Evolutionary conservation across 2,113 vertebrate genomes (phyloP).

Genomic region (Periophthalmus modestus): DNA sequence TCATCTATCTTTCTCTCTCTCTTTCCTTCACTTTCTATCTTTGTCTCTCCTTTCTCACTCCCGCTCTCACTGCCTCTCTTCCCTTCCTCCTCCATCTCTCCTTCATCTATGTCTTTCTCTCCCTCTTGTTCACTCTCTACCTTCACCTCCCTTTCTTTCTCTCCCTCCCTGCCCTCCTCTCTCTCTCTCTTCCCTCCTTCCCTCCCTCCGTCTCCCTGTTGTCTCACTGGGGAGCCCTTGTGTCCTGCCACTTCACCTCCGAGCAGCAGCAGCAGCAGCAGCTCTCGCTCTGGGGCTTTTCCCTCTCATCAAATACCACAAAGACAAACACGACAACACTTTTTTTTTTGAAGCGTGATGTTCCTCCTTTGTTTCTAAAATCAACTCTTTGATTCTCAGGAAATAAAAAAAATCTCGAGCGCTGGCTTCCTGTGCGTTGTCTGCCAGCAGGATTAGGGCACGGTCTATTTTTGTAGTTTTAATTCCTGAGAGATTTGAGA

Average conservation of each 20-base stretch:
- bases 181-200: background rate
- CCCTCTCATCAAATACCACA: background rate
- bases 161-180: background rate
- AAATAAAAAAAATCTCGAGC: background rate
- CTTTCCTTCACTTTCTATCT: too few relatives aligned
- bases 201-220: slow-evolving; percentile 10
- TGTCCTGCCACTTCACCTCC: slow-evolving; percentile 52
- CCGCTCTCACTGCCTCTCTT: too few relatives aligned
- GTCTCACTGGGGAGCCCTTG: slow-evolving; percentile 60
- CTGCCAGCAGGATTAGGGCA: background rate
- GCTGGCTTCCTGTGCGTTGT: background rate
- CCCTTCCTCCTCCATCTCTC: too few relatives aligned
- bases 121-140: too few relatives aligned
- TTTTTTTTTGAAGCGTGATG: slow-evolving; percentile 8
- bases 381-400: background rate
- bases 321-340: background rate
- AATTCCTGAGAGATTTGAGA: background rate
- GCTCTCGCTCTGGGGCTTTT: slow-evolving; percentile 21
- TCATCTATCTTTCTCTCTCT: too few relatives aligned
- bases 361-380: background rate
- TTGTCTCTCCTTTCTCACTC: too few relatives aligned
- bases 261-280: too few relatives aligned
- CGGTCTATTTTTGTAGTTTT: background rate
- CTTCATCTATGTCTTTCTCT: too few relatives aligned
- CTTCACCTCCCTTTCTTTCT: background rate